Conservation (phyloP, 2,797 vertebrate species). For the Poecilia velifera region DNA sequence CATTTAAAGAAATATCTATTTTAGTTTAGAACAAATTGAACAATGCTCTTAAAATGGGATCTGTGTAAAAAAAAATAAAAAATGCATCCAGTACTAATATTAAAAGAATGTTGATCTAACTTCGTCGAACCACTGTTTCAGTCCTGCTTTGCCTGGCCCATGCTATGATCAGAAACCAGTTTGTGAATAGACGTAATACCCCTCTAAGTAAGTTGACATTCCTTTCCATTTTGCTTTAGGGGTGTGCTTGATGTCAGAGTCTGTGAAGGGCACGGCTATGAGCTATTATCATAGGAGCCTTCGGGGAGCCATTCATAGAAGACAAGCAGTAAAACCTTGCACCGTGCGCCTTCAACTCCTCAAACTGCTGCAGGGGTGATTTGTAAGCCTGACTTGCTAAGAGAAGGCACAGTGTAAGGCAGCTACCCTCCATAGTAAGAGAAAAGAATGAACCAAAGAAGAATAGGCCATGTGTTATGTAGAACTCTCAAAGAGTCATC, state of each 20-base stretch:
- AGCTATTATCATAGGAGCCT: slow-evolving; percentile 80
- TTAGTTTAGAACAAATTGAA: not conserved
- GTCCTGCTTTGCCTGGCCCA: slow-evolving; percentile 41
- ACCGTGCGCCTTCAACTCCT: slow-evolving; percentile 73
- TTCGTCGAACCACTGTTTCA: slow-evolving; percentile 38
- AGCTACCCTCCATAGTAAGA: slow-evolving; percentile 71
- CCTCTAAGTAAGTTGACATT: slow-evolving; percentile 70
- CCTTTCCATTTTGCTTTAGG: slow-evolving; percentile 73
- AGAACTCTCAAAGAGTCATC: slow-evolving; percentile 45
- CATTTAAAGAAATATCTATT: slow-evolving; percentile 3
- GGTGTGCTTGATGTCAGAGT: slow-evolving; percentile 73
- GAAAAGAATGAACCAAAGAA: slow-evolving; percentile 57
- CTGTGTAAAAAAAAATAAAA: slow-evolving; percentile 39
- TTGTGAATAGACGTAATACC: slow-evolving; percentile 70
- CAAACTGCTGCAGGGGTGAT: slow-evolving; percentile 74
- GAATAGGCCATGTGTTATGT: slow-evolving; percentile 54
- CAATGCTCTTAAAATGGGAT: slow-evolving; percentile 2
- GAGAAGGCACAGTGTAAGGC: slow-evolving; percentile 67
- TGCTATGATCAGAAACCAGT: slow-evolving; percentile 63
- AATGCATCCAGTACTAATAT: slow-evolving; percentile 20
- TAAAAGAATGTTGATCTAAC: slow-evolving; percentile 33
- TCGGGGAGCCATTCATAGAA: slow-evolving; percentile 78
- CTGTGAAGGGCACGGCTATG: slow-evolving; percentile 79
- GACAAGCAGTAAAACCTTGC: slow-evolving; percentile 80
- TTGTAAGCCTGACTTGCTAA: slow-evolving; percentile 77